These are phyloP conservation scores for Pediacus dermestoides DNA, from an alignment of 2,888 invertebrate species.

Conservation along the genomic window DNA sequence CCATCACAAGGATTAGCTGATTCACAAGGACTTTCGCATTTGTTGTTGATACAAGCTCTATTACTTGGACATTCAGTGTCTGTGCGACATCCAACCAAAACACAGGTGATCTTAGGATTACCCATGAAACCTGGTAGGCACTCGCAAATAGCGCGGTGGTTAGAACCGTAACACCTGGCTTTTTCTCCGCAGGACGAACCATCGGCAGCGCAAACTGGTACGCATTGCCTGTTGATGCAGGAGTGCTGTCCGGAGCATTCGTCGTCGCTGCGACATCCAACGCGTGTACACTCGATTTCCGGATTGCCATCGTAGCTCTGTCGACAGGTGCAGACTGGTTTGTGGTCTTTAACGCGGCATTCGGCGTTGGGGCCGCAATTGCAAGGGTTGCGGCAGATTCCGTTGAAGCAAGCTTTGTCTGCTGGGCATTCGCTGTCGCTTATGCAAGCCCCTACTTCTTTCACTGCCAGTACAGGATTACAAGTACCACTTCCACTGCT, in stretches of 20 bases:
- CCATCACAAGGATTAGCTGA: constrained; percentile 64
- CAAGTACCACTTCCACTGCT: constrained; percentile 80
- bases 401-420: constrained; percentile 75
- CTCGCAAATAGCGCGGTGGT: constrained; percentile 79
- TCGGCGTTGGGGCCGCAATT: constrained; percentile 81
- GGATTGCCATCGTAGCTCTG: constrained; percentile 83
- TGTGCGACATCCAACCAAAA: constrained; percentile 73
- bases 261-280: constrained; percentile 68
- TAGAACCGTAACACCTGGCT: constrained; percentile 75
- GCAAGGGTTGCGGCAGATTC: constrained; percentile 79
- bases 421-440: constrained; percentile 74
- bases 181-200: constrained; percentile 69
- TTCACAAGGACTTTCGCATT: constrained; percentile 75
- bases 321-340: constrained; percentile 81
- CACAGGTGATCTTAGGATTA: constrained; percentile 74
- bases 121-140: constrained; percentile 79
- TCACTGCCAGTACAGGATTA: constrained; percentile 62
- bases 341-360: constrained; percentile 79
- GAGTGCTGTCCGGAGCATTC: constrained; percentile 80
- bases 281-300: constrained; percentile 72
- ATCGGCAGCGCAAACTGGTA: constrained; percentile 73
- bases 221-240: constrained; percentile 79
- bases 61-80: constrained; percentile 78
- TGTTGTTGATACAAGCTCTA: constrained; percentile 76
- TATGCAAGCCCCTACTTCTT: constrained; percentile 65